Evolutionary conservation across 2,797 vertebrate genomes (phyloP), one percentile per base, ranked within the genome.

Genomic region (Smutsia gigantea): DNA sequence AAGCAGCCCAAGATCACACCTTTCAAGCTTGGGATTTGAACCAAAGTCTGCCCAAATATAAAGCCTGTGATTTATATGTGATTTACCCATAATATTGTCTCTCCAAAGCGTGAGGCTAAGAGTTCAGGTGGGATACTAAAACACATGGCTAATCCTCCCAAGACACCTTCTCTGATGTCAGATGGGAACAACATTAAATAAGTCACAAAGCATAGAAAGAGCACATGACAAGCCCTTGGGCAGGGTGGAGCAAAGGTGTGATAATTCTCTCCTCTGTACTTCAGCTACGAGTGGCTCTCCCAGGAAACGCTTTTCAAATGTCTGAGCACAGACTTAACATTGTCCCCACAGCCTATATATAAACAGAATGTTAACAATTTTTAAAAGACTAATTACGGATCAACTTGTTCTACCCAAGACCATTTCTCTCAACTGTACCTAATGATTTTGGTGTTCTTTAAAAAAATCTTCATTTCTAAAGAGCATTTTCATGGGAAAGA

Each of bases 391-490:
- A 78, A 85, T 34, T 53, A 61, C n/a, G 12, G 27, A 37, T 74
- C 31, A 46, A 72, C 37, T n/a, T 85, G 14, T n/a, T 83, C n/a
- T 55, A 93, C 59, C 17, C 25, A 90, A 93, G n/a, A 78, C 49
- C 25, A 31, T 91, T 79, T 64, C 39, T 64, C 46, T 87, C 17
- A 3, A 81, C 37, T 4, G 14, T 64, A n/a, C 9, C 57, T 46
- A 53, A 83, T 31, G 23, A 61, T 53, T 78, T 75, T 17, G 7
- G 2, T 46, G 14, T 68, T 34, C 34, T 49, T 31, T 18, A 3
- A 46, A 51, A 87, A 46, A 46, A 12, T 37, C 42, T 94, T 96
- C 79, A 68, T 63, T 92, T 91, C 46, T 83, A 86, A 61, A 46
- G 84, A 49, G 66, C 59, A 49, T 74, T 93, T 84, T 49, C n/a